Evolutionary conservation across 2,797 vertebrate genomes (phyloP).

Genomic region (Otolemur crassicaudatus): DNA sequence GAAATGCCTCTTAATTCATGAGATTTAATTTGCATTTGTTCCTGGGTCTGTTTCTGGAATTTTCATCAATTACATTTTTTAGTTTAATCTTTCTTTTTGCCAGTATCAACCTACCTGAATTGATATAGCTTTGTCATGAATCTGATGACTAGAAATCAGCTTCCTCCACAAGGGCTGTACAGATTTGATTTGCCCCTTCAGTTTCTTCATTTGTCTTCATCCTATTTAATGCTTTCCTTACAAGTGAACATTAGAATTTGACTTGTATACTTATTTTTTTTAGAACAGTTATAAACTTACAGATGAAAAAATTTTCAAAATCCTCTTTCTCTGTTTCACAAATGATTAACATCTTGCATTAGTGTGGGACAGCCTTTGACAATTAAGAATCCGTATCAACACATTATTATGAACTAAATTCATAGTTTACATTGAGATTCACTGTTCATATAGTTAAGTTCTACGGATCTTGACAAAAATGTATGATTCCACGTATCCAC

Average conservation of each 20-base stretch:
- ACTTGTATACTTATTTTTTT: not conserved
- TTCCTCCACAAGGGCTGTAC: not conserved
- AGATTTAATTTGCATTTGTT: not conserved
- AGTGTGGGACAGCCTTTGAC: not conserved
- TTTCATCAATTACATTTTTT: not conserved
- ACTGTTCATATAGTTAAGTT: not conserved
- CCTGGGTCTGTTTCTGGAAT: not conserved
- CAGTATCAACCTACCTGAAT: not conserved
- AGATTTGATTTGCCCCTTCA: not conserved
- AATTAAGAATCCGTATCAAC: not conserved
- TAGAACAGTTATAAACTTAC: not conserved
- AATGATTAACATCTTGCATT: not conserved
- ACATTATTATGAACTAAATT: not conserved
- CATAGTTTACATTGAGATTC: not conserved
- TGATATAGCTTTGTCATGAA: not conserved
- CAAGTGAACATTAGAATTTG: not conserved
- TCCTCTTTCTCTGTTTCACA: not conserved
- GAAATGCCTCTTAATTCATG: not conserved
- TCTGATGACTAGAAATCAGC: not conserved
- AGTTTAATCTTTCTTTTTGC: not conserved
- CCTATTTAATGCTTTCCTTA: not conserved
- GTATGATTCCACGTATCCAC: not conserved
- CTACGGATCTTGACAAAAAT: not conserved
- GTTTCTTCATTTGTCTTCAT: not conserved
- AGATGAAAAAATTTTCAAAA: not conserved